Evolutionary conservation across 2,888 invertebrate genomes (phyloP).

Genomic region (Lasioglossum marginatum): DNA sequence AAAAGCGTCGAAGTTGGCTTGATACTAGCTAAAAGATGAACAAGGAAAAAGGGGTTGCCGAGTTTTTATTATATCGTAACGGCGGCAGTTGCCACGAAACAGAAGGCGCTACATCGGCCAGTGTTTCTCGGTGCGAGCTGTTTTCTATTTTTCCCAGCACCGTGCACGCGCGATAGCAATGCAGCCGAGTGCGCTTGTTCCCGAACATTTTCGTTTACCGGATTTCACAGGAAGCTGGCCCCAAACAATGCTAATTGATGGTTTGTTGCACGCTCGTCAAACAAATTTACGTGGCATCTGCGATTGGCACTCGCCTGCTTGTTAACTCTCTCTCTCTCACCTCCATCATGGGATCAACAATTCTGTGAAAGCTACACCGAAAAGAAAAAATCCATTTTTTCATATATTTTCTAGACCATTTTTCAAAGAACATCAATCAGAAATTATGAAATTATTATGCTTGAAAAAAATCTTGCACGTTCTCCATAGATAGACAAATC

Average conservation of each 20-base stretch:
- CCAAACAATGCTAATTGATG: slow-evolving; percentile 10
- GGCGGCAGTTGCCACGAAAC: neutral
- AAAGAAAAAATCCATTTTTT: neutral
- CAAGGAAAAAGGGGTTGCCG: slow-evolving; percentile 4
- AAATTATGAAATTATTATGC: too few species aligned
- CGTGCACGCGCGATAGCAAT: neutral
- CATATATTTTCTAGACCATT: neutral
- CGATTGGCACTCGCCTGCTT: neutral
- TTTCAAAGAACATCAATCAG: too few species aligned
- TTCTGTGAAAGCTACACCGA: neutral
- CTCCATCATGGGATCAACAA: neutral
- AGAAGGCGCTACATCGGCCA: neutral
- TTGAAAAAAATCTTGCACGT: too few species aligned
- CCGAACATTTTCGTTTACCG: slow-evolving; percentile 32
- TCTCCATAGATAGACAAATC: too few species aligned
- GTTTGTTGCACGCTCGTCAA: neutral
- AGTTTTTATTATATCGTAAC: neutral
- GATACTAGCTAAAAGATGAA: neutral
- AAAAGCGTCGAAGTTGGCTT: neutral
- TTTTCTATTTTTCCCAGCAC: neutral
- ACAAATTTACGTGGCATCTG: neutral
- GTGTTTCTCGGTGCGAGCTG: neutral
- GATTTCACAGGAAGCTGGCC: slow-evolving; percentile 11
- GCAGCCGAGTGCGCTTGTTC: neutral
- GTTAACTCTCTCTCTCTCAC: neutral